Conservation (phyloP, 2,888 invertebrate genomes). For the Serripes groenlandicus region DNA sequence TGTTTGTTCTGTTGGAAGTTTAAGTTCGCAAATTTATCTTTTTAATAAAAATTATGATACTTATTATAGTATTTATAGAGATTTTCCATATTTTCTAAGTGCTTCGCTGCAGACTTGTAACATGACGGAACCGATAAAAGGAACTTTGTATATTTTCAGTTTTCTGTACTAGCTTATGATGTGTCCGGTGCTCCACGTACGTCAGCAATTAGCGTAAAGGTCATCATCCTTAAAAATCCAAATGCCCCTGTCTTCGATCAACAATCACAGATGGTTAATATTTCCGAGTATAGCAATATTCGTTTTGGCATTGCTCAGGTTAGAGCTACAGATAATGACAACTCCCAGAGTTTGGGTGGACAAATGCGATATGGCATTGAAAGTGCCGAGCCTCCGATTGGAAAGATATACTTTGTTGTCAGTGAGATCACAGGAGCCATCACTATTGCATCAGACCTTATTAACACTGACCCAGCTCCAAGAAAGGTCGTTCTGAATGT, state of each 20-base stretch:
- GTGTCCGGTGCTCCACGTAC: constrained; percentile 50
- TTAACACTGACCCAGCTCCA: constrained; percentile 18
- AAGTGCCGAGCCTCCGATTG: constrained; percentile 13
- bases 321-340: constrained; percentile 72
- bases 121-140: no score
- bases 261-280: constrained; percentile 43
- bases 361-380: constrained; percentile 59
- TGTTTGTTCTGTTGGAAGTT: no score
- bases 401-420: constrained; percentile 66
- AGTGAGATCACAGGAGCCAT: constrained; percentile 71
- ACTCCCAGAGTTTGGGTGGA: constrained; percentile 56
- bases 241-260: constrained; percentile 69
- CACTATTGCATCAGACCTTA: constrained; percentile 56
- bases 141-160: constrained; percentile 3
- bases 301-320: not conserved
- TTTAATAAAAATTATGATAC: no score
- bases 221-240: constrained; percentile 72
- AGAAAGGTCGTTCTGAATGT: constrained; percentile 37
- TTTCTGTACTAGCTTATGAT: constrained; percentile 72
- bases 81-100: no score
- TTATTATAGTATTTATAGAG: no score
- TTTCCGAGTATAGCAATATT: constrained; percentile 69
- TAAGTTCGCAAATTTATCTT: no score
- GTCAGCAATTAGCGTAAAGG: constrained; percentile 61
- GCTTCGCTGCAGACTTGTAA: no score